phyloP scores from a whole-genome alignment of 2,888 invertebrate species.

The Aricia artaxerxes region DNA sequence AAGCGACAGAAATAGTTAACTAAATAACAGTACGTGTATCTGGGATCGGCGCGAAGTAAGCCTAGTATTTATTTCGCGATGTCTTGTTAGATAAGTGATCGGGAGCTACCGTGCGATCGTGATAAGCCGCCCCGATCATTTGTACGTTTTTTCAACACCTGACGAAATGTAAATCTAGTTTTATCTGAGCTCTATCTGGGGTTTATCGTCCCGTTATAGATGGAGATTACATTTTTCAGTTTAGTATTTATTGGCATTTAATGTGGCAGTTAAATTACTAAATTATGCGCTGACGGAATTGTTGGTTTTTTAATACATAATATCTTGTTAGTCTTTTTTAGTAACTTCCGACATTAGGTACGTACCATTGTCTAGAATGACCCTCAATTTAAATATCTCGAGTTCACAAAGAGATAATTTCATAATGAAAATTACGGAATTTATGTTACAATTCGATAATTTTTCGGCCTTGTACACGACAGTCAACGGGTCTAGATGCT shows the following conservation, averaged over 20 bases:
- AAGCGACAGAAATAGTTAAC: constrained; percentile 1
- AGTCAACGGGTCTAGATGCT: constrained; percentile 17
- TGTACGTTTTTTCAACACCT: constrained; percentile 43
- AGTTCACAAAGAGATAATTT: background rate
- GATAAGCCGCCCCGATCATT: constrained; percentile 59
- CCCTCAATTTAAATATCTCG: background rate
- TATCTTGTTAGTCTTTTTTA: background rate
- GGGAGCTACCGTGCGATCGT: constrained; percentile 58
- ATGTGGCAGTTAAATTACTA: background rate
- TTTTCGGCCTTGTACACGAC: constrained; percentile 12
- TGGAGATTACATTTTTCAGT: background rate
- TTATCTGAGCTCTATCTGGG: background rate
- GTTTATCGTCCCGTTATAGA: background rate
- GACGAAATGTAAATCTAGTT: constrained; percentile 9
- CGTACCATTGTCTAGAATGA: background rate
- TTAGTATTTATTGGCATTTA: background rate
- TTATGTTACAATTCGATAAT: background rate
- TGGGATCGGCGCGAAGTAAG: constrained; percentile 4
- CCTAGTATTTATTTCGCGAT: constrained; percentile 53
- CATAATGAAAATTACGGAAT: background rate
- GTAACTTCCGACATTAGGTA: background rate
- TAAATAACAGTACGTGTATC: background rate
- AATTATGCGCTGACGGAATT: background rate
- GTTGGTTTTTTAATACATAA: background rate
- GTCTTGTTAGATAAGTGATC: constrained; percentile 67